Evolutionary conservation across 1,140 invertebrate genomes (phyloP), one percentile per base, ranked within the genome.

Genomic region (Papilio helenus): DNA sequence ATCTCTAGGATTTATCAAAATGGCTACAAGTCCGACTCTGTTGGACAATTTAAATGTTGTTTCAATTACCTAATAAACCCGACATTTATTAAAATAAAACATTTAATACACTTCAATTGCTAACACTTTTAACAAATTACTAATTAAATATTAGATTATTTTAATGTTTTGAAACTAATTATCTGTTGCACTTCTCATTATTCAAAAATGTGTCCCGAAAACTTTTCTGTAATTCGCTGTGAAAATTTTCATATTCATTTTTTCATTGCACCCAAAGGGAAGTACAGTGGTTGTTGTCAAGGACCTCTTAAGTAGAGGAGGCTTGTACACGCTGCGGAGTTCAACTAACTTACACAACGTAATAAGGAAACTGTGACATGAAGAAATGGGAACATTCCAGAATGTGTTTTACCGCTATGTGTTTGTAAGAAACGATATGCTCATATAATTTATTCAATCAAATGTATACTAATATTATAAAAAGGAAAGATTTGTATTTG

Each of bases 1-100:
- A 88, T 87, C 85, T 89, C 84, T 85, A 88, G 86, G 83, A 84
- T 79, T 84, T 81, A 88, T 84, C 85, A 81, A 83, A 80, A 82
- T 79, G 73, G 74, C 73, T 20, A 73, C 26, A 26, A 26, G 20
- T 14, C 3, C 3, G 58, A 61, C 58, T 26, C 23, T 26, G 58
- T 26, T 26, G 20, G 10, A 61, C 4, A 61, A 61, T 10, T 26
- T 0, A 61, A 26, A 23, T 61, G 9, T 26, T 26, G 20, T 61
- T 61, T 61, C 23, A 26, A 26, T 61, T 10, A 61, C 23, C 58
- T 61, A 61, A 61, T 26, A 61, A 61, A 26, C 23, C 9, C 20
- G 58, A 61, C 23, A 61, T 26, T 26, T 61, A 20, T 20, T 16
- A 51, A 20, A 55, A 7, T 20, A 51, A 51, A 55, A 18, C 9